Percentiles rank a stretch among this genome's conserved stretches.
phyloP scores from a whole-genome alignment of 1,140 invertebrate species.

The Drosophila eugracilis region DNA sequence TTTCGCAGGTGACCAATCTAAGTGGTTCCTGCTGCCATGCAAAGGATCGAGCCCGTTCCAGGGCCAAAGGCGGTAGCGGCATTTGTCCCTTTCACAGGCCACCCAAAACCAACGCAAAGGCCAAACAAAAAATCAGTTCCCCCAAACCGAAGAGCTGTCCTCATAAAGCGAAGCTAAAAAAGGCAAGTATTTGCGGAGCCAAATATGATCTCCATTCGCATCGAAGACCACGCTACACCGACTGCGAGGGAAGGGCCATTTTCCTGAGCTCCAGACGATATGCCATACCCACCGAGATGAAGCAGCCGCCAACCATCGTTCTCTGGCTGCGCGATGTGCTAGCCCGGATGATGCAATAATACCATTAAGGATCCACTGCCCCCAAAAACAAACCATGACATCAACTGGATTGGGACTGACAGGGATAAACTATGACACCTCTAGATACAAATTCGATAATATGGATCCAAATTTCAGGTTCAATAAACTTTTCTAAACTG shows the following conservation, averaged over 20 bases:
- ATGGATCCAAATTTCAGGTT: background rate
- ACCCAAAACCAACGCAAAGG: background rate
- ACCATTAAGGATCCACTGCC: background rate
- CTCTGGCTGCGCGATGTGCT: conserved; percentile 46
- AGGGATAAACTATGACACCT: background rate
- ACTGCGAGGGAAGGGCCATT: conserved; percentile 67
- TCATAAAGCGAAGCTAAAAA: conserved; percentile 1
- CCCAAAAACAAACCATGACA: background rate
- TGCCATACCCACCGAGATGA: conserved; percentile 75
- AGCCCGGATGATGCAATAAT: conserved; percentile 1
- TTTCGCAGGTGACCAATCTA: conserved; percentile 37
- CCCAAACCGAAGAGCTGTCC: background rate
- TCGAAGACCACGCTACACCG: conserved; percentile 26
- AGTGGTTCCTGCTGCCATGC: conserved; percentile 3
- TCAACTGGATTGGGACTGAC: background rate
- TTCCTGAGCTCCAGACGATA: conserved; percentile 55
- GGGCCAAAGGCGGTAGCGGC: background rate
- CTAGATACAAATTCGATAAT: background rate
- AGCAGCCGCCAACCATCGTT: conserved; percentile 65
- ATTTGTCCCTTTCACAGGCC: background rate
- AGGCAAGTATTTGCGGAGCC: background rate
- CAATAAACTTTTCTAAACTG: conserved; percentile 2
- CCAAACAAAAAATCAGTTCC: conserved; percentile 1
- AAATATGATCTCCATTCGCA: background rate
- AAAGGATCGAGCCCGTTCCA: background rate